phyloP scores from a whole-genome alignment of 1,140 invertebrate species.

The Trichogramma pretiosum region DNA sequence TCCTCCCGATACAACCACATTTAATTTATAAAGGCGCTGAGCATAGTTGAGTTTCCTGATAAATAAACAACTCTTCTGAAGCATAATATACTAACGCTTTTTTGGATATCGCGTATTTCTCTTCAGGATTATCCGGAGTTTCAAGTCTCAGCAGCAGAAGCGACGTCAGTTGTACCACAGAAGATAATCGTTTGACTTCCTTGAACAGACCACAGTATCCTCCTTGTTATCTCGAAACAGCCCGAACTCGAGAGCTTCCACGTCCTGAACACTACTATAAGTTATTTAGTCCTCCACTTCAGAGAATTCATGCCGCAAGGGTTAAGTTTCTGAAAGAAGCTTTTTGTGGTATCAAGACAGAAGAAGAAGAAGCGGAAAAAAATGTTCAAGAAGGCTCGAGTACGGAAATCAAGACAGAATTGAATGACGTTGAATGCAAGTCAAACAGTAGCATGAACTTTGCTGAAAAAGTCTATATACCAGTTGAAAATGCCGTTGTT shows the following conservation, averaged over 20 bases:
- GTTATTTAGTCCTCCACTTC: too few species aligned
- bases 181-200: too few species aligned
- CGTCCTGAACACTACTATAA: slow-evolving; percentile 4
- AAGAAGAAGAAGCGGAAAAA: too few species aligned
- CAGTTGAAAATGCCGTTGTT: background rate
- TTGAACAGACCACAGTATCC: background rate
- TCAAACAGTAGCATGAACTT: slow-evolving; percentile 7
- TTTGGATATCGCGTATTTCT: slow-evolving; percentile 10
- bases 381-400: too few species aligned
- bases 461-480: slow-evolving; percentile 9
- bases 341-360: background rate
- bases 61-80: too few species aligned
- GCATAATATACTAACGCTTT: too few species aligned
- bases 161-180: slow-evolving; percentile 2
- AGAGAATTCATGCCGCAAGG: background rate
- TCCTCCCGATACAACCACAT: too few species aligned
- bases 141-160: slow-evolving; percentile 10
- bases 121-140: slow-evolving; percentile 18
- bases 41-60: too few species aligned
- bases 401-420: background rate
- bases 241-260: slow-evolving; percentile 1
- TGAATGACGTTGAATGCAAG: background rate
- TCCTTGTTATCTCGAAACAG: slow-evolving; percentile 3
- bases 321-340: background rate
- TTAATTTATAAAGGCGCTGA: too few species aligned